Evolutionary conservation across 2,113 vertebrate species (phyloP), one percentile per base, ranked within the genome.

Genomic region (Peucedramus taeniatus): DNA sequence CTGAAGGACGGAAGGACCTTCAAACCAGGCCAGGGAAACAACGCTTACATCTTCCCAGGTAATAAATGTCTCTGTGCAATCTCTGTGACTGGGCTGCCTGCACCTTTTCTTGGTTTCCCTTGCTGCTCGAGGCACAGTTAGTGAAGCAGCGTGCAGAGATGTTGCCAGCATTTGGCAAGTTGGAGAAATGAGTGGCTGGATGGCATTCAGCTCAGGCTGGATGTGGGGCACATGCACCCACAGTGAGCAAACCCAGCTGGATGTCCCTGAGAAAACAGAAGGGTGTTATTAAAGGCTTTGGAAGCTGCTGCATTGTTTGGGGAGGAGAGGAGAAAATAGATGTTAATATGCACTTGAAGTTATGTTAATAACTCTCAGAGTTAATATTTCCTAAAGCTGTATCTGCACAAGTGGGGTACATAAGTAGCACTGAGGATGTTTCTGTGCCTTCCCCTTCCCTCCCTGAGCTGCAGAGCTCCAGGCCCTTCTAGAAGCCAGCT

Each of bases 21-120:
- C 93, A 99, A 97, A 20, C 99, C 99, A 5, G 99, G 99, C 69
- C 99, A 99, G 94, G 99, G 99, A 21, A 99, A 99, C 97, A 99
- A 99, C 3, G 99, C 98, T 1, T 99, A 99, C 77, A 99, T 99
- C 83, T 99, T 99, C 31, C 99, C 99, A 98, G 99, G 99, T 99
- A 88, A 95, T 7, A 22, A 42, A 44, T 11, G 10, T 26, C 6
- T 1, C 44, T 3, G 10, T 71, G 14, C 9, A 3, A 7, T 30
- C 42, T 63, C n/a, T 47, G 9, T 30, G 39, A 7, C 2, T 23
- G 60, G 88, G 59, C 61, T 61, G 1, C 72, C 42, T 17, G 66
- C 26, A 3, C 11, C 19, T 56, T 22, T 28, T 6, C 10, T 9
- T 13, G 20, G 37, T 27, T 21, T 50, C 51, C 13, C 21, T 14